Percentiles rank a stretch among this genome's conserved stretches.
Conservation (phyloP, 92 coral and sea anemone genomes). For the Parazoanthus swiftii region DNA sequence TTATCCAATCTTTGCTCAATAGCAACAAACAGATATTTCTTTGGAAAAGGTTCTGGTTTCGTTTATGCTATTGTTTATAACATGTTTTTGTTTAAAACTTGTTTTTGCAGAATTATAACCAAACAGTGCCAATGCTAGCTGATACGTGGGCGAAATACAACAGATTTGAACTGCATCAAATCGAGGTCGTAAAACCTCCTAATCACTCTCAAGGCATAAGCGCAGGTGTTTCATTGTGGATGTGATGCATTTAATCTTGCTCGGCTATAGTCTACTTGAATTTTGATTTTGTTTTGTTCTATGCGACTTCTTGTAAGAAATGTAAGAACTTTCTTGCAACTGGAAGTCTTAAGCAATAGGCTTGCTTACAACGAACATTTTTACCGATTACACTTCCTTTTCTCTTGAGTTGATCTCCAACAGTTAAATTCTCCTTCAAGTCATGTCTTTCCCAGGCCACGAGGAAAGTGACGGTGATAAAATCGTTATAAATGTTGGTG, state of each 20-base stretch:
- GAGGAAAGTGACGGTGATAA: constrained; percentile 74
- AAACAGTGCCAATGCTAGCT: neutral
- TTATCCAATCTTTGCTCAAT: neutral
- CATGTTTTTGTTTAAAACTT: neutral
- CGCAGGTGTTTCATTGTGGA: constrained; percentile 14
- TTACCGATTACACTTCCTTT: neutral
- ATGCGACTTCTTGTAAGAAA: neutral
- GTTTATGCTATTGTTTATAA: neutral
- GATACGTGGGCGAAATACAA: constrained; percentile 13
- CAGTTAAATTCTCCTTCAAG: neutral
- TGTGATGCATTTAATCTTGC: neutral
- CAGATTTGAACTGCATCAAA: constrained; percentile 19
- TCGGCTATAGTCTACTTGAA: neutral
- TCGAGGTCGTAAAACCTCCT: neutral
- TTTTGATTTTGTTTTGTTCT: neutral
- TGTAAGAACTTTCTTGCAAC: neutral
- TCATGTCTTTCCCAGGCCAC: constrained; percentile 55
- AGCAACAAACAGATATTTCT: neutral
- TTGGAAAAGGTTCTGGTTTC: neutral
- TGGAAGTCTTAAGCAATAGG: neutral
- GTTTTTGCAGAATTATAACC: neutral
- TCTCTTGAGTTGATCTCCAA: neutral
- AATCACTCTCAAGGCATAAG: neutral
- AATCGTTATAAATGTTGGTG: constrained; percentile 90
- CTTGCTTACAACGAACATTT: neutral